Conservation (phyloP, 2,113 vertebrate species). For the Capricornis sumatraensis region DNA sequence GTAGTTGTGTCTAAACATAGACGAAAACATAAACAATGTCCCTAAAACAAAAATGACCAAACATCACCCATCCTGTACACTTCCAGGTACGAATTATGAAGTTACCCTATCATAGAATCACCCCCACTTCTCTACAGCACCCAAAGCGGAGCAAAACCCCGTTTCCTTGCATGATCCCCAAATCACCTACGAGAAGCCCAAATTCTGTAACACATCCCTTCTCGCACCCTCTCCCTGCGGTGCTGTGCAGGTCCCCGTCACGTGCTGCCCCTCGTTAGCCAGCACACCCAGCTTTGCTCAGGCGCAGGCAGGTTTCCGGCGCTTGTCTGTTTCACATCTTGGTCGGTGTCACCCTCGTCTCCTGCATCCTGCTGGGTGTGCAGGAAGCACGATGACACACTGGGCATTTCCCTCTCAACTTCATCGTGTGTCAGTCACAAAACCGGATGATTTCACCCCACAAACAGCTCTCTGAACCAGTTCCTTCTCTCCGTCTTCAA, state of each 20-base stretch:
- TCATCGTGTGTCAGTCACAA: neutral
- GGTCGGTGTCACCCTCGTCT: neutral
- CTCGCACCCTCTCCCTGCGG: neutral
- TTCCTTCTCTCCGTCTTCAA: neutral
- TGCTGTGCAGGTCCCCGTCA: rapidly evolving
- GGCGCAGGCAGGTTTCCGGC: neutral
- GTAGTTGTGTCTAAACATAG: neutral
- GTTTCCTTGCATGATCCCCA: neutral
- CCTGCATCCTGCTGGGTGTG: neutral
- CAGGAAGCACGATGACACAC: neutral
- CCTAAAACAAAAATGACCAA: neutral
- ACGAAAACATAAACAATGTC: neutral
- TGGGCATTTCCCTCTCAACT: neutral
- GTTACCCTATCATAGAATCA: neutral
- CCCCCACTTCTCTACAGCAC: neutral
- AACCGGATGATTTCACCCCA: neutral
- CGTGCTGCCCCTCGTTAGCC: neutral
- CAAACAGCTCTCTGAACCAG: neutral
- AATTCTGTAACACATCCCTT: neutral
- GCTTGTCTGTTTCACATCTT: neutral
- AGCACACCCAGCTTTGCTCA: rapidly evolving
- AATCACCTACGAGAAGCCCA: neutral
- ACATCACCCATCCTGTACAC: neutral
- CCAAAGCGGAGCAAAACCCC: neutral
- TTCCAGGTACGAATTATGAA: neutral